Evolutionary conservation across 2,888 invertebrate genomes (phyloP), one percentile per base, ranked within the genome.

Genomic region (Philereme vetulata): DNA sequence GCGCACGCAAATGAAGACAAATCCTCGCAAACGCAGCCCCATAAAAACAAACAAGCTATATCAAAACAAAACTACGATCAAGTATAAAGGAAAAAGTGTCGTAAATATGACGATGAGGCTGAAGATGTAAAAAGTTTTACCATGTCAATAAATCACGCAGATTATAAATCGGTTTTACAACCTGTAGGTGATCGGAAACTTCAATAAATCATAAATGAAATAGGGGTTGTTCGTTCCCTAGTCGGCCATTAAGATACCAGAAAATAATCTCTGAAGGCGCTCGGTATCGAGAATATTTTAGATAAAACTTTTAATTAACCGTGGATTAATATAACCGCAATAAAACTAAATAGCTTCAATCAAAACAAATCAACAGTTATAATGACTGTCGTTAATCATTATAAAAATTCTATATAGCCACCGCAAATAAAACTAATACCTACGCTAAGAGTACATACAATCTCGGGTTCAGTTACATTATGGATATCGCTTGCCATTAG

Each of bases 81-180:
- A 65, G 60, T 61, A 65, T 65, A 66, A 60, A 63, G 65, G 64
- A 62, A 61, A 57, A 65, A 68, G 57, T 64, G 66, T 67, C 70
- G 68, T 70, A 77, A 79, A 77, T 68, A 72, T 66, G 72, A 74
- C 66, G 66, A 68, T 62, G 66, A 66, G 69, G 62, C 68, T 54
- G 67, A 67, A 68, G 76, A 77, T 77, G 77, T 82, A 78, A 84
- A 84, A 87, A 85, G 76, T 86, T 86, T 84, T 83, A 83, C 81
- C 74, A 69, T 80, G 71, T 70, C 84, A 72, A 88, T 90, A 90
- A 88, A 90, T 90, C 88, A 86, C 70, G 59, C 71, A 82, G 81
- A 86, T 86, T 86, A 84, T 86, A 89, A 87, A 88, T 89, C 84
- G 85, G 74, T 82, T 89, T 86, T 83, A 85, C 81, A 84, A 77